Base-by-base conservation (phyloP, 2,113 vertebrate genomes). In the Butastur rufipennis region DNA sequence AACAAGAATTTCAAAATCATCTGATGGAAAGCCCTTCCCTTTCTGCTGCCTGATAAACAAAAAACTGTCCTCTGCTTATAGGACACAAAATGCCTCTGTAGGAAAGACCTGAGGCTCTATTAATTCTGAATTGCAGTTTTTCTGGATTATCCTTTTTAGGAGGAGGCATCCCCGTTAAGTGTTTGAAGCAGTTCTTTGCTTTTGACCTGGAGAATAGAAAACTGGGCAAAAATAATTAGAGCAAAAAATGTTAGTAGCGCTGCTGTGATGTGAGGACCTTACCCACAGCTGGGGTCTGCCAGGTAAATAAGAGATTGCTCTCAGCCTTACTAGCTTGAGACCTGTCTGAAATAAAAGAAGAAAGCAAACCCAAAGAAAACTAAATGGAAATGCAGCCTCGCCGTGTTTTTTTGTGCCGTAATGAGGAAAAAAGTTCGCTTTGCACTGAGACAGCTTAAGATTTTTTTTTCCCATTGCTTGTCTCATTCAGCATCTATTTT, bases 1-100 rank as follows among this genome's bases (percentile, higher is more conserved):
- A 81, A 91, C 86, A 82, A 53, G 58, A 82, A 85, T 97, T 97
- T 97, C 93, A 94, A 91, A 96, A 95, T 93, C 78, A 66, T 66
- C 73, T 48, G 20, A 62, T 94, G 58, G 58, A 92, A 94, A 91
- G 77, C 73, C 86, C 74, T 91, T 94, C 78, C 90, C 62, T 70
- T 90, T 95, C 77, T 80, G 62, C 73, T 70, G 38, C 68, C 70
- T 73, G 45, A 65, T 89, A 88, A 94, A 96, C 92, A 48, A 61
- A 85, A 95, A 93, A 31, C 66, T 82, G 38, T 71, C 22, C 29
- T 80, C 47, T 88, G 43, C 56, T 58, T 79, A 6, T 15, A 85
- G 61, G 32, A 47, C 21, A 71, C 42, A 21, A 22, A 92, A 81
- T 7, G 7, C 29, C 19, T 75, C 45, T 62, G 48, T 32, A 48